A percentile compares a stretch with the other conserved stretches of the same genome.
phyloP scores from a whole-genome alignment of 2,113 vertebrate species.

The Phasianus colchicus region DNA sequence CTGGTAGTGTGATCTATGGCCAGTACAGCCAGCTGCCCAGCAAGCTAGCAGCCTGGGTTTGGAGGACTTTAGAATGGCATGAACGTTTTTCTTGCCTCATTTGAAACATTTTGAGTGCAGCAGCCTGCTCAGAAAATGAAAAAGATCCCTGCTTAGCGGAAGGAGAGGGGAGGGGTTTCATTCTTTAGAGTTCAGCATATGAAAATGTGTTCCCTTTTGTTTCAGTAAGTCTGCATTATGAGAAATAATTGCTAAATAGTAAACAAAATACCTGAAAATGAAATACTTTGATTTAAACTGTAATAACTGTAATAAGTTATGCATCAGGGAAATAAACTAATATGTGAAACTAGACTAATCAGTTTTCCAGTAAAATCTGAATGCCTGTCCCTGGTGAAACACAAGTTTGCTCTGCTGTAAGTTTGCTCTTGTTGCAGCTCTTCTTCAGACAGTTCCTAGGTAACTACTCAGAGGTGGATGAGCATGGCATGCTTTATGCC shows the following conservation, averaged over 20 bases:
- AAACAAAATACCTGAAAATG: neutral
- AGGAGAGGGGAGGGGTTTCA: neutral
- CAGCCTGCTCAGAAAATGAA: neutral
- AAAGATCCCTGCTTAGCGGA: neutral
- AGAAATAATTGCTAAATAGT: neutral
- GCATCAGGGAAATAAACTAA: neutral
- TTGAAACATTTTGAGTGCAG: neutral
- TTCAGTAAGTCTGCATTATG: neutral
- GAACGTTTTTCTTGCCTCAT: neutral
- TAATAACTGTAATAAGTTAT: neutral
- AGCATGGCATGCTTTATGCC: neutral
- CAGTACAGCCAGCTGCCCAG: neutral
- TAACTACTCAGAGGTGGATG: neutral
- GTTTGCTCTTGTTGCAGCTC: neutral
- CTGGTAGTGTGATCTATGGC: neutral
- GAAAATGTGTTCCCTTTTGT: neutral
- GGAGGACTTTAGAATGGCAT: neutral
- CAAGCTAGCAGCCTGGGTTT: neutral
- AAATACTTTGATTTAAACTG: neutral
- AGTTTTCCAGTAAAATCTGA: neutral
- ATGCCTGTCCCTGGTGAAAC: fast-evolving
- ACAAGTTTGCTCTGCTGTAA: neutral
- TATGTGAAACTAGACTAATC: neutral
- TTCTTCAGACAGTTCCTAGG: neutral
- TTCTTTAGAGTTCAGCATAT: neutral